Percentiles rank a stretch among this genome's conserved stretches.
Conservation (phyloP, 1,140 invertebrate genomes). For the Pantala flavescens region DNA sequence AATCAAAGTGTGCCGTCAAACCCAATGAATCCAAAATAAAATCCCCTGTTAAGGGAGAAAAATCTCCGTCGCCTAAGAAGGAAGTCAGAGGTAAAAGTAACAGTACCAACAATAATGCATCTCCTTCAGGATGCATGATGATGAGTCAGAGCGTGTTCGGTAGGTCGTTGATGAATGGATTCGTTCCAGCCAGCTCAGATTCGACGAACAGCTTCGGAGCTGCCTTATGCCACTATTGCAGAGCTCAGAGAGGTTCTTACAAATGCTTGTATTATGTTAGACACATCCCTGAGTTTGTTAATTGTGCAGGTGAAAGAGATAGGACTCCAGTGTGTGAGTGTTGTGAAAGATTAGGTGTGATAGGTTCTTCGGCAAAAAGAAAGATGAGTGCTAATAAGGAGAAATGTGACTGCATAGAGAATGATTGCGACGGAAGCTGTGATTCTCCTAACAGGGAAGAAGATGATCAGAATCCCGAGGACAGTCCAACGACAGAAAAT, state of each 20-base stretch:
- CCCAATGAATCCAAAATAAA: no score
- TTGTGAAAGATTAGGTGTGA: neutral
- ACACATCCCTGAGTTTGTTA: neutral
- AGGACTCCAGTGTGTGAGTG: neutral
- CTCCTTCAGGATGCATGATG: neutral
- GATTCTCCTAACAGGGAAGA: constrained; percentile 18
- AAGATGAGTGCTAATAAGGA: neutral
- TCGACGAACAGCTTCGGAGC: neutral
- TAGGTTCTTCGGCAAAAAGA: neutral
- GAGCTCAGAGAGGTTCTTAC: neutral
- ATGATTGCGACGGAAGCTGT: neutral
- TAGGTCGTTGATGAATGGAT: neutral
- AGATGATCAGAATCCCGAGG: constrained; percentile 16
- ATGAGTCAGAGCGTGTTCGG: neutral
- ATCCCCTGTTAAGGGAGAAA: no score
- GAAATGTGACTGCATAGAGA: neutral
- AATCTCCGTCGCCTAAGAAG: no score
- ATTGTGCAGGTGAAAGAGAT: neutral
- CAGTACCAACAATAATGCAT: no score
- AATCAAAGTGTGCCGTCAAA: no score
- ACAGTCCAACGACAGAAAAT: constrained; percentile 25
- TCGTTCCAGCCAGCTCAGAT: neutral
- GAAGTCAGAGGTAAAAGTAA: no score
- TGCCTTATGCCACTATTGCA: neutral
- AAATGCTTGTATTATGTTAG: neutral